Base-by-base conservation (phyloP, 2,888 invertebrate genomes). In the Augochlorella aurata region DNA sequence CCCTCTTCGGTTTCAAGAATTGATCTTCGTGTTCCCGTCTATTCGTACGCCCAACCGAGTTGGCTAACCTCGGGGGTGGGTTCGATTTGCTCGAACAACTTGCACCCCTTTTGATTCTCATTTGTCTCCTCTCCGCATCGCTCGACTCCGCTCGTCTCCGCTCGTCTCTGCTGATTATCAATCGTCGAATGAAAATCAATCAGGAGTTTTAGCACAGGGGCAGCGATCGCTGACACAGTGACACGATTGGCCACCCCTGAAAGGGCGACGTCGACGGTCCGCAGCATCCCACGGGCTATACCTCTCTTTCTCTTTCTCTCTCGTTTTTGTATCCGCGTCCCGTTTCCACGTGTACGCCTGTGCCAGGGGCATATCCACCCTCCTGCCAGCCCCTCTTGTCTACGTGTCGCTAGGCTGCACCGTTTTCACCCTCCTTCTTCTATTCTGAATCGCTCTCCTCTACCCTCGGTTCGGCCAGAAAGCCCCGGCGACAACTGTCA, bases 201-300 rank as follows among this genome's bases (percentile, higher is more conserved):
- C 49, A 61, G 29, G 61, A 18, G 7, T 71, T 45, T 58, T 47
- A 45, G 24, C 21, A 21, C 12, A 47, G 49, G 72, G 18, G 10
- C 9, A 38, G 65, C 52, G 16, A 77, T 80, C 77, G 76, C 82
- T 92, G 92, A 92, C 92, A 92, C 91, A 92, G 90, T 92, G 91
- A 92, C 92, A 92, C 92, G 89, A 87, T 91, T 90, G 91, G 88
- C 86, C 87, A 85, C 83, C 86, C 86, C 86, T 86, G 83, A 77
- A 85, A 81, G 83, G 88, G 82, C 72, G 85, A 78, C 76, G 73
- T 79, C 74, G 77, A 67, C 65, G 79, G 70, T 61, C 61, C 67
- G 45, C 74, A 66, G 80, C 73, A 80, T 80, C 79, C 83, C 14
- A 65, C 50, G 75, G 85, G 24, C 18, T 70, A 68, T 71, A 38